Evolutionary conservation across 2,113 vertebrate species (phyloP), one percentile per base, ranked within the genome.

Genomic region (Turdus rufiventris): DNA sequence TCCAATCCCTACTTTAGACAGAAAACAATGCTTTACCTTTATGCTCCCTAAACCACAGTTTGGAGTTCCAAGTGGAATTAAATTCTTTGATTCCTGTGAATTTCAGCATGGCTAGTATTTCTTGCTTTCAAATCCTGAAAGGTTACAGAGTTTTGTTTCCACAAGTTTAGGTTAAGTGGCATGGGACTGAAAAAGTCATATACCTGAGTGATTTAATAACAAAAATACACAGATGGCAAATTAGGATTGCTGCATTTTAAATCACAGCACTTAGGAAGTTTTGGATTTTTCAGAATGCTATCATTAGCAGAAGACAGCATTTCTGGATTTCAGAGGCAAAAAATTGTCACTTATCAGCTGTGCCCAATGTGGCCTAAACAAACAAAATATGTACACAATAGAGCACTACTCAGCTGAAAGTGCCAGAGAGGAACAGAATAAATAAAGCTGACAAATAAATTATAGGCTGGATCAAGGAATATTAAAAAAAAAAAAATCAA

Each of bases 201-300:
- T 33, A 21, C 4, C 10, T 34, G 10, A 0, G 0, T 45, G 4
- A 24, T 26, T 62, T n/a, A n/a, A 23, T 33, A 29, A 26, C 12
- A n/a, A 19, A 60, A 73, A 7, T 12, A 9, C 12, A 16, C 7
- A 73, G 15, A 11, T 26, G 6, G 33, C 31, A 53, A 9, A 42
- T 25, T 18, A 34, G 36, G 34, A 54, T 17, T 20, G 20, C 0
- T 10, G 4, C 9, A 8, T 42, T 67, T 65, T 53, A 70, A 42
- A 91, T 47, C 24, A 45, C 2, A 68, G 6, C 8, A 57, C 9
- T 74, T 7, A 47, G 8, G n/a, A 28, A 70, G 26, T 74, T 88
- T 38, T 61, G 47, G 51, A 43, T 62, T 74, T 66, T 13, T 18
- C 1, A 4, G 14, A 21, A 53, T 57, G 72, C 38, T 20, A 6